Evolutionary conservation across 2,113 vertebrate species (phyloP).

Genomic region (human (Homo sapiens)): DNA sequence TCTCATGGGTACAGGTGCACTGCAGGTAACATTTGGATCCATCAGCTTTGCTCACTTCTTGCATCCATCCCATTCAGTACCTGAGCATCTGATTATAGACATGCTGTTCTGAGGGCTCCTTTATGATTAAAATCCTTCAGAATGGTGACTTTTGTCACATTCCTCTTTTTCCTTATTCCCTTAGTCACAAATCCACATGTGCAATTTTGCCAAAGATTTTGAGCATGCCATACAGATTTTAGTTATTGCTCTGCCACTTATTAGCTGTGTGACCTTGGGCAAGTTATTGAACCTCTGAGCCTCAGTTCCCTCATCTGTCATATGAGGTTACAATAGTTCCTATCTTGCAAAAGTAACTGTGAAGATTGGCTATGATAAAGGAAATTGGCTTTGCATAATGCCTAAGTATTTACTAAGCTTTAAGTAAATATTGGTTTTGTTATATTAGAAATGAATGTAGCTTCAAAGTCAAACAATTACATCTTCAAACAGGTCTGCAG

Average conservation of each 20-base stretch:
- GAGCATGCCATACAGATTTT: neutral
- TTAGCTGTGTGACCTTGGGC: neutral
- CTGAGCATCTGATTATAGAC: neutral
- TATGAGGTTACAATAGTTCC: neutral
- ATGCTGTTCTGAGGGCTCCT: neutral
- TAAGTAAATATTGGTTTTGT: neutral
- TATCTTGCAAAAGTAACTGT: neutral
- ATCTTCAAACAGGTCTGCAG: neutral
- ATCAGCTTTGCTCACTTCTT: neutral
- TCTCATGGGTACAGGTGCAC: neutral
- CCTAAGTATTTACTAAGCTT: neutral
- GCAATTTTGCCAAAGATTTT: neutral
- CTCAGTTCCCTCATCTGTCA: neutral
- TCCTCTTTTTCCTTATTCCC: neutral
- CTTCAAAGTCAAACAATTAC: neutral
- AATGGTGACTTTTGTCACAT: neutral
- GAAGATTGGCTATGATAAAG: neutral
- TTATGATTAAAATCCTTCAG: neutral
- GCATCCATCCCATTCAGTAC: neutral
- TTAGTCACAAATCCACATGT: neutral
- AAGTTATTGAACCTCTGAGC: slow-evolving; percentile 14
- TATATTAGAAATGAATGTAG: neutral
- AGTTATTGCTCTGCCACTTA: neutral
- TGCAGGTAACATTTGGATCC: neutral
- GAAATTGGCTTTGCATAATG: neutral